Conservation (phyloP, 2,888 invertebrate genomes). For the Spodoptera littoralis region DNA sequence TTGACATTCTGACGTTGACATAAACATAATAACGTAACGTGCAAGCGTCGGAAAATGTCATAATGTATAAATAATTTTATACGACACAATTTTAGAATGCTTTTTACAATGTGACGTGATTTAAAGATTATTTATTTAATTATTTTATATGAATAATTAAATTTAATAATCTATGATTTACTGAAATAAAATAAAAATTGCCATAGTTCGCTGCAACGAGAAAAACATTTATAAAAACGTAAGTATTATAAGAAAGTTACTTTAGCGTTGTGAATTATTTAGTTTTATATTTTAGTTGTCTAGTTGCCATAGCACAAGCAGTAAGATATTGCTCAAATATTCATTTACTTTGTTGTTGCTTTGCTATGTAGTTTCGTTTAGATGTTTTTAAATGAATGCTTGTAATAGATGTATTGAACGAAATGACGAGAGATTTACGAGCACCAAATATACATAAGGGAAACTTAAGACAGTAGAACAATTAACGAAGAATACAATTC, state of each 20-base stretch:
- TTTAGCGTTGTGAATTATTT: conserved; percentile 56
- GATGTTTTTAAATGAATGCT: conserved; percentile 64
- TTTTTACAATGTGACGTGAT: conserved; percentile 15
- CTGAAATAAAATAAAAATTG: conserved; percentile 1
- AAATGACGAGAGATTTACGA: conserved; percentile 62
- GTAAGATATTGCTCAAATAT: conserved; percentile 74
- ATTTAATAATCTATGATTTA: conserved; percentile 30
- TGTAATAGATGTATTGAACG: conserved; percentile 59
- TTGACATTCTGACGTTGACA: conserved; percentile 11
- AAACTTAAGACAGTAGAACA: conserved; percentile 46
- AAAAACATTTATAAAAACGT: conserved; percentile 27
- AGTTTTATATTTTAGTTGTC: conserved; percentile 62
- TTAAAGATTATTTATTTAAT: conserved; percentile 37
- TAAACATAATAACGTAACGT: no score
- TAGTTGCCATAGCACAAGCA: conserved; percentile 71
- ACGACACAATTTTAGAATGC: neutral
- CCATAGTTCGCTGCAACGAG: conserved; percentile 39
- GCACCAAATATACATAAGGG: conserved; percentile 64
- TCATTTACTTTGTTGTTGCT: conserved; percentile 64
- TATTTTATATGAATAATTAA: conserved; percentile 46
- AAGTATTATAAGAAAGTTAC: conserved; percentile 52
- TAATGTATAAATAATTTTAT: conserved; percentile 14
- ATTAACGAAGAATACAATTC: conserved; percentile 59
- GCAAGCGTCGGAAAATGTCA: conserved; percentile 9
- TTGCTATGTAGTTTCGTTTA: conserved; percentile 67